These are phyloP conservation scores for Cyaniris semiargus DNA, from an alignment of 2,888 invertebrate species.

Conservation along the genomic window DNA sequence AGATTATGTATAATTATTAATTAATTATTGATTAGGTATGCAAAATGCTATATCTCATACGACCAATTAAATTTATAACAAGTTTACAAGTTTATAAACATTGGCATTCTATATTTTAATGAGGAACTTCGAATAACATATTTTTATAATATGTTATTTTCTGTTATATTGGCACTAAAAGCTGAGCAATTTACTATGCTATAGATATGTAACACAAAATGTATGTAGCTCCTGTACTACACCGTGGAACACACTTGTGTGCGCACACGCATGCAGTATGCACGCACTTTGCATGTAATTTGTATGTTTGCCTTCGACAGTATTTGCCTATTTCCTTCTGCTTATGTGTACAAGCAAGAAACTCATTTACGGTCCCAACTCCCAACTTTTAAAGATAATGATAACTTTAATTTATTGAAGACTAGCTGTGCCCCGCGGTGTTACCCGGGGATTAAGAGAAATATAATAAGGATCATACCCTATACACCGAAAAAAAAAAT, in stretches of 20 bases:
- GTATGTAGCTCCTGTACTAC: not conserved
- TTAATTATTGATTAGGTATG: not conserved
- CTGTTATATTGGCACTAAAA: too few species aligned
- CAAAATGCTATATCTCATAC: not conserved
- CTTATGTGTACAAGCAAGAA: not conserved
- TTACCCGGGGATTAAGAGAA: too few species aligned
- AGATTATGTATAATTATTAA: not conserved
- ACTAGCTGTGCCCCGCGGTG: too few species aligned
- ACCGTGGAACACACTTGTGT: constrained; percentile 1
- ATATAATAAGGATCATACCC: too few species aligned
- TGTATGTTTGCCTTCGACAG: constrained; percentile 6
- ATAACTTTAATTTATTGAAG: too few species aligned
- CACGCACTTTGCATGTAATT: constrained; percentile 16
- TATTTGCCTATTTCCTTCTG: not conserved
- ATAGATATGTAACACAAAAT: too few species aligned
- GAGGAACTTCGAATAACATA: too few species aligned
- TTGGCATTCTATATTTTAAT: not conserved
- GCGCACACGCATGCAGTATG: constrained; percentile 24
- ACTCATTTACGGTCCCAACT: not conserved
- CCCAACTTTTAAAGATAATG: too few species aligned
- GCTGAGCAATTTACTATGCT: too few species aligned
- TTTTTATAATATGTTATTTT: too few species aligned
- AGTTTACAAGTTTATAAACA: not conserved
- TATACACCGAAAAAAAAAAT: too few species aligned
- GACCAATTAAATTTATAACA: not conserved